A percentile compares a stretch with the other conserved stretches of the same genome.
phyloP scores from a whole-genome alignment of 2,797 vertebrate genomes.

The Brotula barbata region DNA sequence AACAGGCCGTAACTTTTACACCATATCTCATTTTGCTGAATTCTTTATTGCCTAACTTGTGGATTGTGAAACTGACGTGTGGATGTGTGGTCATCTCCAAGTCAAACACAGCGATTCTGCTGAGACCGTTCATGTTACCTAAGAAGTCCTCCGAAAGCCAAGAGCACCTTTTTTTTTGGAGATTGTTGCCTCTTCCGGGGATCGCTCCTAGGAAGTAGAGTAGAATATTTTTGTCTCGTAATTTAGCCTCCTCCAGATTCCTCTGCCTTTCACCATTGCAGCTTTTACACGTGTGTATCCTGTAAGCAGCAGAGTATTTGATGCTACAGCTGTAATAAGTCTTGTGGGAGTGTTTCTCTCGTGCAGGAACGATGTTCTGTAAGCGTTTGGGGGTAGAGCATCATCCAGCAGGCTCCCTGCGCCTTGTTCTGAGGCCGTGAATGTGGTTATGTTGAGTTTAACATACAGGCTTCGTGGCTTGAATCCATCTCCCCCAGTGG shows the following conservation, averaged over 20 bases:
- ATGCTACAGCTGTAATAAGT: not conserved
- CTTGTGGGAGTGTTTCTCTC: not conserved
- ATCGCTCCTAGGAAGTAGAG: no score
- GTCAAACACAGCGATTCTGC: not conserved
- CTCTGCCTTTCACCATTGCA: not conserved
- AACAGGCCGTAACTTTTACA: no score
- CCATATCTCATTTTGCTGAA: conserved; percentile 7
- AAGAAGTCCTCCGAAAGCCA: conserved; percentile 14
- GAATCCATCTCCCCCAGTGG: not conserved
- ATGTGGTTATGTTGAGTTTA: not conserved
- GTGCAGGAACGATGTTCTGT: not conserved
- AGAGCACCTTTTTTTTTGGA: not conserved
- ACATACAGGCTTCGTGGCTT: conserved; percentile 5
- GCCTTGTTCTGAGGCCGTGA: not conserved
- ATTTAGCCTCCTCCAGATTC: conserved; percentile 5
- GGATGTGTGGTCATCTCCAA: conserved; percentile 17
- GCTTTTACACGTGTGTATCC: not conserved
- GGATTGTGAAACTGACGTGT: conserved; percentile 25
- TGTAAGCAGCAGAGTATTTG: not conserved
- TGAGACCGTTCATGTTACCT: conserved; percentile 1
- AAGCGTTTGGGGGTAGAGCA: not conserved
- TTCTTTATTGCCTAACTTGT: not conserved
- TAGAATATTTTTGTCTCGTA: not conserved
- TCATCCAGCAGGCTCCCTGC: conserved; percentile 3
- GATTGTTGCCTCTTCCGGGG: no score